Evolutionary conservation across 2,888 invertebrate species (phyloP), one percentile per base, ranked within the genome.

Genomic region (Eulithis prunata): DNA sequence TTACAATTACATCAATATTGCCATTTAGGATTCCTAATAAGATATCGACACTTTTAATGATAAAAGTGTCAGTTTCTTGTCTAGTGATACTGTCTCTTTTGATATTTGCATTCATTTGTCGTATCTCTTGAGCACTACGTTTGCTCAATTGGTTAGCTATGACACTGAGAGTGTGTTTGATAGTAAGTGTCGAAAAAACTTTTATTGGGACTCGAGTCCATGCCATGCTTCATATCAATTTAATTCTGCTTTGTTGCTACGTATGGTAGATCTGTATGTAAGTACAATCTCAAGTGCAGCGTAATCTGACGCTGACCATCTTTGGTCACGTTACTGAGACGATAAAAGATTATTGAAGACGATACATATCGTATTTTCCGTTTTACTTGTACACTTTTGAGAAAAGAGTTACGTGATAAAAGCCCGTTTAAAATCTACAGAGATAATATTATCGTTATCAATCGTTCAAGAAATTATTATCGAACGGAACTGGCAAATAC

Each of bases 241-340:
- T 11, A 10, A 49, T 43, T 32, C 4, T 11, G 46, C 12, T 45
- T 56, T 8, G 32, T 32, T 32, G 32, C 6, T 5, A 5, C 32
- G 36, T 11, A 10, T 58, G 58, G 56, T 28, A n/a, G 13, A 45
- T 6, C 28, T 45, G 36, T 58, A 13, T 28, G 43, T 58, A 57
- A 43, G 45, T 43, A 53, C 57, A 36, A 61, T 62, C 69, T 76
- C 78, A 78, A 71, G 77, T 82, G 79, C 76, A 62, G 72, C 72
- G 82, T 79, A 85, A 84, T 66, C 55, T 57, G 73, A 84, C 68
- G 64, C 82, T 75, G 68, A 79, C 80, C 81, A 82, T 80, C 78
- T 75, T 66, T 77, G 71, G 69, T 83, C 76, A 73, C 53, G 69
- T 83, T 82, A 82, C 82, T 60, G 71, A 76, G 68, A 69, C 68